Percentiles rank a stretch among this genome's conserved stretches.
phyloP scores from a whole-genome alignment of 2,113 vertebrate species.

The Trematocara variabile region DNA sequence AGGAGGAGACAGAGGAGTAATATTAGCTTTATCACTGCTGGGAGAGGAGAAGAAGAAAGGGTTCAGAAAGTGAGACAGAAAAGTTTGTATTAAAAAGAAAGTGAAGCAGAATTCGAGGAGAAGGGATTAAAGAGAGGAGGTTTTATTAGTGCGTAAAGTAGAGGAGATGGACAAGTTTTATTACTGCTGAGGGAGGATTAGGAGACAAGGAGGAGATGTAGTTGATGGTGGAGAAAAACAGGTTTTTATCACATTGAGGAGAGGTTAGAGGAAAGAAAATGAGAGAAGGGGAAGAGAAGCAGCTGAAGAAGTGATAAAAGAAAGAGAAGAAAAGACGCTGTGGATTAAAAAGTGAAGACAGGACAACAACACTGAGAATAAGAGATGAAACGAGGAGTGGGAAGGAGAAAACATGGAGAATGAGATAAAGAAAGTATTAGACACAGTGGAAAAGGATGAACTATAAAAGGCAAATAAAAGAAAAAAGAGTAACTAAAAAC shows the following conservation, averaged over 20 bases:
- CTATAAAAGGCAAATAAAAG: not conserved
- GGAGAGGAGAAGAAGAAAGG: not conserved
- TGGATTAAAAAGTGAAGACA: not conserved
- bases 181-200: constrained; percentile 2
- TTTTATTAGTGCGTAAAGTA: constrained; percentile 11
- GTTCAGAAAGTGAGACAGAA: not conserved
- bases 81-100: constrained; percentile 9
- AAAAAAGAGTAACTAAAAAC: not conserved
- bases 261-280: not conserved
- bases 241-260: not conserved
- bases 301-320: not conserved
- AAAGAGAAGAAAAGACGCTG: not conserved
- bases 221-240: not conserved
- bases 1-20: constrained; percentile 10
- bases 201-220: not conserved
- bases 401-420: not conserved
- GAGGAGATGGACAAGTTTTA: not conserved
- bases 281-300: not conserved
- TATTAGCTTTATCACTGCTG: not conserved
- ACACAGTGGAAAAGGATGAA: not conserved
- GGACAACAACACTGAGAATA: not conserved
- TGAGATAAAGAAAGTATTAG: not conserved
- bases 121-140: not conserved
- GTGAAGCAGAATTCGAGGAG: not conserved
- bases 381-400: not conserved